phyloP scores from a whole-genome alignment of 2,797 vertebrate species.

The Pseudochirops corinnae region DNA sequence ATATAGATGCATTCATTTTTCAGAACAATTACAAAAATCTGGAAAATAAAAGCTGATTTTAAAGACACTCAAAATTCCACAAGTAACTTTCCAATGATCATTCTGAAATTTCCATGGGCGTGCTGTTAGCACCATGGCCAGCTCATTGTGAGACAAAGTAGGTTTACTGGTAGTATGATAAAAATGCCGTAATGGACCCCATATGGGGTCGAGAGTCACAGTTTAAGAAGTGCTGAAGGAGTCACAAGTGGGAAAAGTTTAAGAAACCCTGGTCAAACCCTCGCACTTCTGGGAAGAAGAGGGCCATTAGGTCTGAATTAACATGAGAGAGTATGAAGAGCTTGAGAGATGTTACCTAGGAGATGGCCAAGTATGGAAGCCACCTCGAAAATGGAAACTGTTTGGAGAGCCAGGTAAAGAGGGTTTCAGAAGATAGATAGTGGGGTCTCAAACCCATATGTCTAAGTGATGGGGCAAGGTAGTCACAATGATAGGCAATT shows the following conservation, averaged over 20 bases:
- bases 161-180: not conserved
- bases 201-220: no score
- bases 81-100: not conserved
- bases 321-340: not conserved
- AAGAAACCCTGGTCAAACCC: not conserved
- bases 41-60: not conserved
- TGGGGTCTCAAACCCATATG: not conserved
- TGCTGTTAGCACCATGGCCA: not conserved
- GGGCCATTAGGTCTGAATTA: not conserved
- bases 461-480: not conserved
- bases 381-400: not conserved
- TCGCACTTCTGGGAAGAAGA: not conserved
- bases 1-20: not conserved
- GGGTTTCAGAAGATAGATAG: not conserved
- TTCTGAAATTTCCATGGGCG: not conserved
- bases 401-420: not conserved
- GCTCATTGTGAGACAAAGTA: not conserved
- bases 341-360: not conserved
- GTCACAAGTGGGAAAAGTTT: no score
- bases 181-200: not conserved
- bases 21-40: not conserved
- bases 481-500: not conserved
- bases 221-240: no score
- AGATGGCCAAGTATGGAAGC: not conserved
- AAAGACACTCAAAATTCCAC: not conserved